phyloP scores from a whole-genome alignment of 2,113 vertebrate species.

The Festucalex cinctus region DNA sequence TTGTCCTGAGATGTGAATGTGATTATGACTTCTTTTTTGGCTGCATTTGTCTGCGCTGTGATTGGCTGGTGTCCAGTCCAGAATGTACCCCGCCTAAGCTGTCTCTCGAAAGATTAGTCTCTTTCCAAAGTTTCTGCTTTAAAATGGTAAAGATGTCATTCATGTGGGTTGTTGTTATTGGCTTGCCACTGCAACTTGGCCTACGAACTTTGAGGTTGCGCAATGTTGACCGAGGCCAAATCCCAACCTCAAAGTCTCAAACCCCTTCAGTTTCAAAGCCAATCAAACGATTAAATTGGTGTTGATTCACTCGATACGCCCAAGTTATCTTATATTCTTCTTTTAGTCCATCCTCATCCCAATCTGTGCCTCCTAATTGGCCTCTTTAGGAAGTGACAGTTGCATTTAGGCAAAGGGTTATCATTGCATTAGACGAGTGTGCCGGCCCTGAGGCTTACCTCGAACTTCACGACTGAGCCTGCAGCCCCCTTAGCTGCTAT shows the following conservation, averaged over 20 bases:
- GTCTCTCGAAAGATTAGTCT: constrained; percentile 44
- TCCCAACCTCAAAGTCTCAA: constrained; percentile 17
- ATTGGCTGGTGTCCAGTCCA: too few species aligned
- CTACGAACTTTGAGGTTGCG: constrained; percentile 13
- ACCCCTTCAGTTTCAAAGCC: constrained; percentile 4
- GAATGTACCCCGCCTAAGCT: background rate
- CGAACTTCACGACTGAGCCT: constrained; percentile 61
- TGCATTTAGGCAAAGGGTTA: constrained; percentile 69
- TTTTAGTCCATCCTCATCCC: constrained; percentile 34
- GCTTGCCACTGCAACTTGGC: constrained; percentile 6
- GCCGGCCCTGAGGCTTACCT: constrained; percentile 62
- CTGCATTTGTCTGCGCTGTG: too few species aligned
- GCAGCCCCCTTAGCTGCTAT: constrained; percentile 56
- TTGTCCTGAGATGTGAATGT: too few species aligned
- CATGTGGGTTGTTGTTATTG: constrained; percentile 40
- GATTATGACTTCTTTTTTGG: too few species aligned
- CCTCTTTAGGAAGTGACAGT: constrained; percentile 67
- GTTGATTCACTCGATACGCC: constrained; percentile 23
- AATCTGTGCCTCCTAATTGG: constrained; percentile 57
- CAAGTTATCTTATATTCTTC: constrained; percentile 29
- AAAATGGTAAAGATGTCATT: constrained; percentile 33
- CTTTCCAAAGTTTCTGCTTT: constrained; percentile 25
- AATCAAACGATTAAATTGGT: background rate
- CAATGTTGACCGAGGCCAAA: constrained; percentile 27
- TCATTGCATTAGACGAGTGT: constrained; percentile 63